Evolutionary conservation across 2,888 invertebrate genomes (phyloP), one percentile per base, ranked within the genome.

Genomic region (Melolontha melolontha): DNA sequence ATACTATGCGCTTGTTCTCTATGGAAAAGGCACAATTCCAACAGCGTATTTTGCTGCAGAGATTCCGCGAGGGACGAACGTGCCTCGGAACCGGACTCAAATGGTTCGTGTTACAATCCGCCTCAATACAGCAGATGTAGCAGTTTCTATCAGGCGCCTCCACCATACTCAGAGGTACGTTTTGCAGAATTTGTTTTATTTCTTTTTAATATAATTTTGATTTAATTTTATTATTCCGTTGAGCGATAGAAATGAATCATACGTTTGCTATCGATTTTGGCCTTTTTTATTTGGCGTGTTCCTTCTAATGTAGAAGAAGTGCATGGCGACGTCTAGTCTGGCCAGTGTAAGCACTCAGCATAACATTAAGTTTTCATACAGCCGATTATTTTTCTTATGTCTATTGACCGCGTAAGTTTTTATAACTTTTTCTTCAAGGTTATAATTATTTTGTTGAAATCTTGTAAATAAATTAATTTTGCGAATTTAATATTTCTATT

Each of bases 61-160:
- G 75, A 76, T 42, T 82, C 85, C 14, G 82, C 81, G 54, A 82
- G 84, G 54, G 89, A 89, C 73, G 85, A 86, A 63, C 84, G 87
- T 54, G 86, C 87, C 72, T 92, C 92, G 0, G 92, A 93, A 76
- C 90, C 90, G 27, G 92, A 92, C 80, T 93, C 82, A 8, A 90
- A 92, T 2, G 92, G 92, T 42, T 93, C 93, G 0, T 91, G 92
- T 77, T 94, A 92, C 82, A 91, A 91, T 0, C 94, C 94, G 7
- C 94, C 94, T 0, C 91, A 92, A 76, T 94, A 94, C 81, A 92
- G 92, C 80, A 89, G 93, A 79, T 94, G 94, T 79, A 91, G 91
- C 69, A 93, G 93, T 67, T 92, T 94, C 80, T 92, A 92, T 78
- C 92, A 92, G 79, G 90, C 91, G 1, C 94, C 94, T 16, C 93